These are phyloP conservation scores for Hyposoter dolosus DNA, from an alignment of 2,888 invertebrate genomes.

Conservation along the genomic window DNA sequence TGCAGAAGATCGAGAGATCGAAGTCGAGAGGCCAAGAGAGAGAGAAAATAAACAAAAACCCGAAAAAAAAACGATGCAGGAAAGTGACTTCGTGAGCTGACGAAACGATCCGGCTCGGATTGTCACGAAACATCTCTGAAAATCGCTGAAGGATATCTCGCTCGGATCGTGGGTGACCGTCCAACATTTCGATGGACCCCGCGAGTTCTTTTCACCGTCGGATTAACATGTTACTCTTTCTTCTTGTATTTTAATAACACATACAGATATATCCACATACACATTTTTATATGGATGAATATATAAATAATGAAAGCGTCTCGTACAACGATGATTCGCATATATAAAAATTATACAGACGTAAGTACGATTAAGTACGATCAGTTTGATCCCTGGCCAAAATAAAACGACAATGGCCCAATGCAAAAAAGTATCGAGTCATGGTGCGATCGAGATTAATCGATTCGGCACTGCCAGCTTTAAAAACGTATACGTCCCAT, in stretches of 20 bases:
- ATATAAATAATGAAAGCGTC: background rate
- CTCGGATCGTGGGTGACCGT: constrained; percentile 65
- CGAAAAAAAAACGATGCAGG: constrained; percentile 54
- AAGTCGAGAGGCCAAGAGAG: constrained; percentile 15
- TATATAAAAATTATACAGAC: constrained; percentile 43
- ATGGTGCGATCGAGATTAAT: constrained; percentile 71
- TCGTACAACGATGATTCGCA: constrained; percentile 28
- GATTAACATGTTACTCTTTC: constrained; percentile 75
- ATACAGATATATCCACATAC: background rate
- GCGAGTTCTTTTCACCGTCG: constrained; percentile 72
- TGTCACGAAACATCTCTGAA: constrained; percentile 50
- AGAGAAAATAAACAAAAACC: constrained; percentile 1
- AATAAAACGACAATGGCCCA: constrained; percentile 63
- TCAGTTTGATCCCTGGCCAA: constrained; percentile 22
- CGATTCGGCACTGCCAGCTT: constrained; percentile 75
- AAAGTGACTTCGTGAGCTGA: constrained; percentile 60
- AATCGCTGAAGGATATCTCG: constrained; percentile 51
- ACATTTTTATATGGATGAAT: background rate
- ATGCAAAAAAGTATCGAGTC: constrained; percentile 64
- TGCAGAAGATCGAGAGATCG: constrained; percentile 62
- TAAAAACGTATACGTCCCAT: constrained; percentile 62
- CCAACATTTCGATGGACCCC: constrained; percentile 59
- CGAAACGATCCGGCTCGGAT: constrained; percentile 61
- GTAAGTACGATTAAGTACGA: constrained; percentile 50
- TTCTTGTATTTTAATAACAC: constrained; percentile 36